Evolutionary conservation across 2,888 invertebrate species (phyloP).

Genomic region (Tipula confusa): DNA sequence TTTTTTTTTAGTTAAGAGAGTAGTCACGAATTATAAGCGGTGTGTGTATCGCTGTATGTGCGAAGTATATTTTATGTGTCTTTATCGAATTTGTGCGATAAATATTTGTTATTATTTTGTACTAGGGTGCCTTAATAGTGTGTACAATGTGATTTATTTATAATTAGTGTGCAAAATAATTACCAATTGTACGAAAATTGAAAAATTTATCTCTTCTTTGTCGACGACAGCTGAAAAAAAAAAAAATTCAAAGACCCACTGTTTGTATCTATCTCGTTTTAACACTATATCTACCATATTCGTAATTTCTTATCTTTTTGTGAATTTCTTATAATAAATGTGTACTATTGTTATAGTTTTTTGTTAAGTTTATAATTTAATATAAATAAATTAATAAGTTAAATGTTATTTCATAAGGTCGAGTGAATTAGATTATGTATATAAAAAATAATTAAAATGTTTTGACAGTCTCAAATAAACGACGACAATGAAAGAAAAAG

Average conservation of each 20-base stretch:
- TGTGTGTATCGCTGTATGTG: neutral
- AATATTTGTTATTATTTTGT: neutral
- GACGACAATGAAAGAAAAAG: constrained; percentile 15
- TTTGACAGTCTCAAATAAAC: neutral
- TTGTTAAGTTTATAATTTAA: neutral
- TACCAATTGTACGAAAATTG: neutral
- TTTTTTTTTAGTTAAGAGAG: neutral
- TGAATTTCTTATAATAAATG: neutral
- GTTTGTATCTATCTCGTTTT: neutral
- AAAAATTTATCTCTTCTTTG: constrained; percentile 13
- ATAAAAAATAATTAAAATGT: neutral
- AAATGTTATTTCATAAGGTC: neutral
- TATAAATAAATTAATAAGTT: neutral
- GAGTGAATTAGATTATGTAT: neutral
- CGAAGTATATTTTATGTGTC: neutral
- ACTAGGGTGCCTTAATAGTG: neutral
- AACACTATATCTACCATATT: neutral
- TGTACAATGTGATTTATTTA: neutral
- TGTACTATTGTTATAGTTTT: neutral
- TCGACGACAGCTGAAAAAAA: constrained; percentile 29
- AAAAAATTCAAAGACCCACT: constrained; percentile 21
- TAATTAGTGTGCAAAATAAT: neutral
- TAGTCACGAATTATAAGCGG: constrained; percentile 20
- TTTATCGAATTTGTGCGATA: neutral
- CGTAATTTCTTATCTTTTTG: neutral